phyloP scores from a whole-genome alignment of 2,888 invertebrate species.

The Trissolcus japonicus region DNA sequence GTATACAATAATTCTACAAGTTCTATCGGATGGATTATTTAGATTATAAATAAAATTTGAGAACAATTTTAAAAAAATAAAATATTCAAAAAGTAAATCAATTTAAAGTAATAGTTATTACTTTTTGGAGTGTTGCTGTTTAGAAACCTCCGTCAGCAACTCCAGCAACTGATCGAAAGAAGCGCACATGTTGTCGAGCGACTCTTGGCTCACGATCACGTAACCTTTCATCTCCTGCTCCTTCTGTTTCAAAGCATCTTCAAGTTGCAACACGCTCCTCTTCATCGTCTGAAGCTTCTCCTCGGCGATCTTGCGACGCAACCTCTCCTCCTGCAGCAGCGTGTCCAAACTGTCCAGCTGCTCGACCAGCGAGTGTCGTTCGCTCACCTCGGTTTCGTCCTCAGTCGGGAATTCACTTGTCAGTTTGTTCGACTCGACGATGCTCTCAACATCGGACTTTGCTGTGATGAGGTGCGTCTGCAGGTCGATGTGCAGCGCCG shows the following conservation, averaged over 20 bases:
- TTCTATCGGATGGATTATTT: no score
- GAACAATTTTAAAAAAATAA: no score
- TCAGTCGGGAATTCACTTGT: neutral
- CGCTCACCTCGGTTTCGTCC: neutral
- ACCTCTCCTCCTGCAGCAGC: constrained; percentile 66
- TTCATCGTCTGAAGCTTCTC: constrained; percentile 63
- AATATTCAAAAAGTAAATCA: no score
- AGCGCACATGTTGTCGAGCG: constrained; percentile 68
- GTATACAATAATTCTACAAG: no score
- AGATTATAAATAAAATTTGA: no score
- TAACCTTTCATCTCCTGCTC: constrained; percentile 67
- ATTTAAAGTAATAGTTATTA: no score
- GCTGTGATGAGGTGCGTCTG: constrained; percentile 61
- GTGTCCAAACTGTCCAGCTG: constrained; percentile 60
- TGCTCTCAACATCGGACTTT: constrained; percentile 17
- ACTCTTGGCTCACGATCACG: constrained; percentile 68
- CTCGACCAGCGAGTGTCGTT: constrained; percentile 42
- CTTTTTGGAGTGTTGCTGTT: constrained; percentile 59
- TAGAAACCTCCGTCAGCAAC: constrained; percentile 51
- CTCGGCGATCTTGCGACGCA: constrained; percentile 67
- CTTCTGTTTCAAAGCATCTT: constrained; percentile 63
- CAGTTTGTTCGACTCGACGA: neutral
- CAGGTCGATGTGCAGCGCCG: constrained; percentile 68
- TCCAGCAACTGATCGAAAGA: constrained; percentile 67
- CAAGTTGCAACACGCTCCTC: constrained; percentile 63